These are phyloP conservation scores for Melipona beecheii DNA, from an alignment of 2,888 invertebrate genomes.

Conservation along the genomic window DNA sequence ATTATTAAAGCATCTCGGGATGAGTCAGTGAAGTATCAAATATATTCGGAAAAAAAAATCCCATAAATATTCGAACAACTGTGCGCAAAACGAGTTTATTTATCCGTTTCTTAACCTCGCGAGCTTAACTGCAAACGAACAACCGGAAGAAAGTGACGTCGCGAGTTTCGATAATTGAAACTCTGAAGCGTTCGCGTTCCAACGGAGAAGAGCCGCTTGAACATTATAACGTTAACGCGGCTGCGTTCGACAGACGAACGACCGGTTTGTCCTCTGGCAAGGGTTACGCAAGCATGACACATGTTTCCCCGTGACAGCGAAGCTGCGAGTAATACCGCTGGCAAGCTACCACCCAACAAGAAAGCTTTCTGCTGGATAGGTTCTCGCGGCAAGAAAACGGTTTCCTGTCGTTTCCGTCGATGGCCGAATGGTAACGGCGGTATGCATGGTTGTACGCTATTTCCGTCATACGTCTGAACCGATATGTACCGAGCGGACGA, in stretches of 20 bases:
- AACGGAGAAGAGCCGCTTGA: not conserved
- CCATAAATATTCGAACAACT: no score
- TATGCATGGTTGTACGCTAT: slow-evolving; percentile 44
- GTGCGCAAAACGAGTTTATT: no score
- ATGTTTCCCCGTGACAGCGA: slow-evolving; percentile 46
- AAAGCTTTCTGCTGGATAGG: slow-evolving; percentile 62
- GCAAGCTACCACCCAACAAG: slow-evolving; percentile 45
- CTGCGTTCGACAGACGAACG: slow-evolving; percentile 52
- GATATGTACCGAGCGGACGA: slow-evolving; percentile 22
- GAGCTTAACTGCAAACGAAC: not conserved
- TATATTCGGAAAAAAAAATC: no score
- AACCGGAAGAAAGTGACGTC: not conserved
- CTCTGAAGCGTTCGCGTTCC: not conserved
- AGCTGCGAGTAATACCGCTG: slow-evolving; percentile 40
- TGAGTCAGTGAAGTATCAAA: no score
- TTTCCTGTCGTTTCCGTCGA: slow-evolving; percentile 57
- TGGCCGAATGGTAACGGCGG: slow-evolving; percentile 35
- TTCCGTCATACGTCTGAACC: slow-evolving; percentile 51
- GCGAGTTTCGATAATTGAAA: slow-evolving; percentile 10
- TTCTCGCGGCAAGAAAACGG: slow-evolving; percentile 54
- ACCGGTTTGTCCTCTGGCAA: slow-evolving; percentile 40
- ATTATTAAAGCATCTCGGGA: no score
- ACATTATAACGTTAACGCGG: not conserved
- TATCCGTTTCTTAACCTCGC: not conserved
- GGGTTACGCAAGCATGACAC: slow-evolving; percentile 47